Base-by-base conservation (phyloP, 2,888 invertebrate species). In the Carabus problematicus region DNA sequence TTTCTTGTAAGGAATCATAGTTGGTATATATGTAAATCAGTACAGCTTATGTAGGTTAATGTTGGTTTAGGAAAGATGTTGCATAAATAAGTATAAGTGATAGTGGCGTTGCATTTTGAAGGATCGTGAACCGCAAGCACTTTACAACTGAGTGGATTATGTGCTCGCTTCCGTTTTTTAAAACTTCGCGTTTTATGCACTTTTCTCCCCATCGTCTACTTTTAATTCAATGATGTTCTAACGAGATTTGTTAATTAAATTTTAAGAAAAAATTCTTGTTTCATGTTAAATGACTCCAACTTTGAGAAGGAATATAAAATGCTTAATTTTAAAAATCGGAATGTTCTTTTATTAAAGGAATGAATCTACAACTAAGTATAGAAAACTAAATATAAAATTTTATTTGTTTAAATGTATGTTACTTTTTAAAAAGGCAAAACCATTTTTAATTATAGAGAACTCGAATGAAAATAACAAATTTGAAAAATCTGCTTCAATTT, bases 231-330 rank as follows among this genome's bases (percentile, higher is more conserved):
- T 56, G 12, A 8, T 55, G 12, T 43, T 1, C 47, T 41, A 3
- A n/a, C 39, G 63, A 42, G 19, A 52, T 63, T 54, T 52, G 45
- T 40, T 63, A 54, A 63, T 54, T 56, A 54, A 54, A 63, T 47
- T 52, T 52, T 63, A 49, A 49, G 40, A n/a, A 49, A 59, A 59
- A 59, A 12, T 12, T 59, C 42, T 39, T 12, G 14, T 59, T 42
- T 41, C 40, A 59, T 16, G 39, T 52, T 49, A 63, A 52, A 39
- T 42, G 59, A 19, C 8, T 9, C 29, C 29, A 29, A 56, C 40
- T 56, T 9, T 3, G 12, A 56, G 56, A 45, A 45, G 12, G 45
- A 12, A 45, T 3, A 45, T 45, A 14, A 45, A 45, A 45, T 45
- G 11, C 7, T 45, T 45, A 45, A 45, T 45, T 45, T 45, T 45